Evolutionary conservation across 2,797 vertebrate genomes (phyloP).

Genomic region (Periparus ater): DNA sequence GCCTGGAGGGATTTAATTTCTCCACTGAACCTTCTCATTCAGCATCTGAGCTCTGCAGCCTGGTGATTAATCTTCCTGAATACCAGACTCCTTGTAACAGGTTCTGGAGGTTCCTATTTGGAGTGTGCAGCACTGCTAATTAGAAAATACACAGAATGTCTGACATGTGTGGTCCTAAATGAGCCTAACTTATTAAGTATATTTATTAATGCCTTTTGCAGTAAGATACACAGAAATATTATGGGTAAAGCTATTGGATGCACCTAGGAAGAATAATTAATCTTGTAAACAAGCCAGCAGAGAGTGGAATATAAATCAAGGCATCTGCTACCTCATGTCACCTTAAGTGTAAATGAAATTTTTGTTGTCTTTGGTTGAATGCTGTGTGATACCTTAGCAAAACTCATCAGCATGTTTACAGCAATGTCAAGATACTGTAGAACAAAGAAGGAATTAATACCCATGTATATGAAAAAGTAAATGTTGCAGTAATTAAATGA

Average conservation of each 20-base stretch:
- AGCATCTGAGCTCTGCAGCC: neutral
- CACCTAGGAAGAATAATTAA: conserved; percentile 24
- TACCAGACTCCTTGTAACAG: conserved; percentile 38
- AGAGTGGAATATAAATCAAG: conserved; percentile 39
- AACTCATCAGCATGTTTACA: neutral
- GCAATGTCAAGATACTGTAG: neutral
- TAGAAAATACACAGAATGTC: conserved; percentile 12
- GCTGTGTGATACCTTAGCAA: neutral
- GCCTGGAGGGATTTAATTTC: conserved; percentile 44
- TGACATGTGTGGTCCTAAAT: conserved; percentile 55
- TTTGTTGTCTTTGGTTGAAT: neutral
- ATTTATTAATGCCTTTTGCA: conserved; percentile 58
- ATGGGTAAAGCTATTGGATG: conserved; percentile 18
- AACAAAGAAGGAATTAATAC: neutral
- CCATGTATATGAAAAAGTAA: neutral
- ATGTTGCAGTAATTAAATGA: neutral
- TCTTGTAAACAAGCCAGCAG: conserved; percentile 53
- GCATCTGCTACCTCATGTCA: neutral
- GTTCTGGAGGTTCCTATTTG: conserved; percentile 46
- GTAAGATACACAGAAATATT: conserved; percentile 1
- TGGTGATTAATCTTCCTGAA: conserved; percentile 47
- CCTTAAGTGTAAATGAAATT: neutral
- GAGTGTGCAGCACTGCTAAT: conserved; percentile 22
- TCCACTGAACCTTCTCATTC: neutral
- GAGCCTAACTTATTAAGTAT: conserved; percentile 58